Evolutionary conservation across 2,113 vertebrate genomes (phyloP).

Genomic region (Progne subis): DNA sequence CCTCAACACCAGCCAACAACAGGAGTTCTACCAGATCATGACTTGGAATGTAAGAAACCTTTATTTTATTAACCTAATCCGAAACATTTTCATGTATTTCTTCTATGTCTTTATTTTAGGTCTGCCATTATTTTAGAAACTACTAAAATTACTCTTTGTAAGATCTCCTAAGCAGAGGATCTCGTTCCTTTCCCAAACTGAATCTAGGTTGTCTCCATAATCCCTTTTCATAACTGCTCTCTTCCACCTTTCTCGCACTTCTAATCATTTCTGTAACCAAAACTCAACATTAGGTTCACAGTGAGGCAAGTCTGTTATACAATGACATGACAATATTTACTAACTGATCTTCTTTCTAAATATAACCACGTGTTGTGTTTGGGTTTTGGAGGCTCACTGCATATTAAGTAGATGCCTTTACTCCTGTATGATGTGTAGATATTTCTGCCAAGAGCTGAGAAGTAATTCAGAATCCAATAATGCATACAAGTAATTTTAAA

Average conservation of each 20-base stretch:
- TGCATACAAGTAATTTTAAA: constrained; percentile 21
- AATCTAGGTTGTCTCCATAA: not conserved
- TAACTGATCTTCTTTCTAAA: not conserved
- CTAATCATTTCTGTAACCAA: not conserved
- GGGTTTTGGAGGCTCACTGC: not conserved
- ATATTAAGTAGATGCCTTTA: not conserved
- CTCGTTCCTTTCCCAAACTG: not conserved
- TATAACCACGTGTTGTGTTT: not conserved
- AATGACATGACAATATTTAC: not conserved
- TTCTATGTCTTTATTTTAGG: not conserved
- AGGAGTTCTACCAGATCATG: not conserved
- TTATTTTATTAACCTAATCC: not conserved
- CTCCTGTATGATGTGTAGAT: not conserved
- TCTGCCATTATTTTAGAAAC: not conserved
- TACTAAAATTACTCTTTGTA: not conserved
- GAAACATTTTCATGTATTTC: not conserved
- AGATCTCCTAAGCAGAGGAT: not conserved
- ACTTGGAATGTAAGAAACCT: not conserved
- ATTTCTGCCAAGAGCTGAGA: not conserved
- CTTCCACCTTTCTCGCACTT: not conserved
- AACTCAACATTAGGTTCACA: not conserved
- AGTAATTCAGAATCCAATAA: constrained; percentile 40
- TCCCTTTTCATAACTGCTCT: not conserved
- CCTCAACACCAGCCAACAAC: not conserved
- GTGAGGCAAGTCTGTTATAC: not conserved